These are phyloP conservation scores for Hipposideros armiger DNA, from an alignment of 2,113 vertebrate genomes.

Conservation along the genomic window DNA sequence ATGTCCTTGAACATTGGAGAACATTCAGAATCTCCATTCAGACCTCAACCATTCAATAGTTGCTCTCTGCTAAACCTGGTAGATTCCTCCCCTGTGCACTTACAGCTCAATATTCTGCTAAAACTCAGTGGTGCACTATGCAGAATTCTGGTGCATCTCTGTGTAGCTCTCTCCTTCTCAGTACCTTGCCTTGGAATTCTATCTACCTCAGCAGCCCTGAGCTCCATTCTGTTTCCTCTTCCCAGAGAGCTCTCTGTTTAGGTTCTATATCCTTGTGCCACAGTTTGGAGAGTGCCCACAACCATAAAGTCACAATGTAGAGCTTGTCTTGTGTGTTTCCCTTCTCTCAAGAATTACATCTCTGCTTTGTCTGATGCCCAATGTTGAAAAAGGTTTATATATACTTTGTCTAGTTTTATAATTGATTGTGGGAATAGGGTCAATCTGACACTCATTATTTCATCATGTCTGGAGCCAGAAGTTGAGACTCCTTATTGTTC, in stretches of 20 bases:
- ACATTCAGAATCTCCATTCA: background rate
- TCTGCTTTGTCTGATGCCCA: background rate
- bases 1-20: background rate
- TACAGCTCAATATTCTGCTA: background rate
- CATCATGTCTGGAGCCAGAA: background rate
- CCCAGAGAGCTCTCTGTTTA: background rate
- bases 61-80: background rate
- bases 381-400: background rate
- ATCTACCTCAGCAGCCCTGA: background rate
- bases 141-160: background rate
- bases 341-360: background rate
- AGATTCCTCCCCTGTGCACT: background rate
- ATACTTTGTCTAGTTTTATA: background rate
- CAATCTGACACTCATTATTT: background rate
- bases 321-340: background rate
- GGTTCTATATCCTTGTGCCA: background rate
- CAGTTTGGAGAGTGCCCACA: background rate
- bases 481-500: background rate
- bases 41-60: background rate
- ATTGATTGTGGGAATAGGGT: background rate
- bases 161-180: background rate
- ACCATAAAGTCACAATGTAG: background rate
- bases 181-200: background rate
- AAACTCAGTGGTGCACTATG: background rate
- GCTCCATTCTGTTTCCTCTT: background rate